Evolutionary conservation across 2,888 invertebrate species (phyloP).

Genomic region (Drosophila monieri): DNA sequence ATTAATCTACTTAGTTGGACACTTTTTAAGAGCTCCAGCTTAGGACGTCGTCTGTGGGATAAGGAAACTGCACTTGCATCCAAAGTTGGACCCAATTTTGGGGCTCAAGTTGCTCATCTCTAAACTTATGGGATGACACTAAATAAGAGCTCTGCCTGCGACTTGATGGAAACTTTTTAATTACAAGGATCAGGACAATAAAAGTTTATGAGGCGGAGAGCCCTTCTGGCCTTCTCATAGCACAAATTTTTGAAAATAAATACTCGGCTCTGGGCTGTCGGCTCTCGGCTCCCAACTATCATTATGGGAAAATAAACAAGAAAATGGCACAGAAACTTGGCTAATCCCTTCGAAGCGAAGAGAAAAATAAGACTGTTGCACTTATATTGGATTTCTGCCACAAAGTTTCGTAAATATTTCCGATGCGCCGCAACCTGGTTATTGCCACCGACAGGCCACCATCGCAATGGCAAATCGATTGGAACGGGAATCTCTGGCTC

Average conservation of each 20-base stretch:
- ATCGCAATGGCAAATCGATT: constrained; percentile 64
- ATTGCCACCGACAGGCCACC: constrained; percentile 30
- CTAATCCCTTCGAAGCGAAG: too few relatives aligned
- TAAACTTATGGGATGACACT: constrained; percentile 31
- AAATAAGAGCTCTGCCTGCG: constrained; percentile 30
- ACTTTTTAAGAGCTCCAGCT: constrained; percentile 4
- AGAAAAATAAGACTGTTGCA: constrained; percentile 54
- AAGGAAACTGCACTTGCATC: constrained; percentile 27
- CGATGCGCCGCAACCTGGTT: constrained; percentile 1
- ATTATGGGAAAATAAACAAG: constrained; percentile 21
- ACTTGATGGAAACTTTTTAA: constrained; percentile 72
- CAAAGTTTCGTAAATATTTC: constrained; percentile 38
- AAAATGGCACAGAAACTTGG: constrained; percentile 52
- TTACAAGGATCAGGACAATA: constrained; percentile 73
- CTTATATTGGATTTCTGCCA: constrained; percentile 32
- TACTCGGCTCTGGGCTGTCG: constrained; percentile 37
- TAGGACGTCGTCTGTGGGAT: not conserved
- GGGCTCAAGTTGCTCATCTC: constrained; percentile 10
- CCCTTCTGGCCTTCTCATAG: constrained; percentile 1
- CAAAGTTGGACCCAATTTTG: constrained; percentile 30
- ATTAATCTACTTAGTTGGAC: constrained; percentile 5
- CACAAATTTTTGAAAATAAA: constrained; percentile 28
- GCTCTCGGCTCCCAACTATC: constrained; percentile 40
- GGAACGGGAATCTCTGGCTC: constrained; percentile 41
- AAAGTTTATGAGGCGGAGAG: constrained; percentile 74